Evolutionary conservation across 2,113 vertebrate species (phyloP).

Genomic region (Tragelaphus scriptus): DNA sequence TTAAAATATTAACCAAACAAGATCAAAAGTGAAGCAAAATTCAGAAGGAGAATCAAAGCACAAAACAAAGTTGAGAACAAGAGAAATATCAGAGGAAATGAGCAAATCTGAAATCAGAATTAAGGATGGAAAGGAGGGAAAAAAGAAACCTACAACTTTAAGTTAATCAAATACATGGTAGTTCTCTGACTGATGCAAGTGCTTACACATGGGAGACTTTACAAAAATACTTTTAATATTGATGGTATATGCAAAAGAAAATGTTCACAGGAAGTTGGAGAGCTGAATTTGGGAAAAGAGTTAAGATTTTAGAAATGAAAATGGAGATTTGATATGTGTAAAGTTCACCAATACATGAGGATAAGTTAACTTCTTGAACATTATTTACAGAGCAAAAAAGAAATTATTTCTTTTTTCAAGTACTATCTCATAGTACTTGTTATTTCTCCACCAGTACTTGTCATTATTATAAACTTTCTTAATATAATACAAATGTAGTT

Average conservation of each 20-base stretch:
- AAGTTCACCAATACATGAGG: neutral
- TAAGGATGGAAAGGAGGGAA: neutral
- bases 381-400: neutral
- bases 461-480: neutral
- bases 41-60: neutral
- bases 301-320: neutral
- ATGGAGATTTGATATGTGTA: neutral
- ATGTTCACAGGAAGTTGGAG: neutral
- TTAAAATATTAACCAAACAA: neutral
- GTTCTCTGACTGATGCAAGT: neutral
- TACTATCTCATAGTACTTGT: neutral
- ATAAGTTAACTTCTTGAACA: neutral
- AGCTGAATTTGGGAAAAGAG: neutral
- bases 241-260: neutral
- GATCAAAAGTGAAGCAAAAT: neutral
- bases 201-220: neutral
- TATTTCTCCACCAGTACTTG: neutral
- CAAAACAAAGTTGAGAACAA: neutral
- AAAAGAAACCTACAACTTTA: neutral
- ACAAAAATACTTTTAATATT: neutral
- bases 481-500: neutral
- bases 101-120: neutral
- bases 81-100: neutral
- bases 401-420: neutral
- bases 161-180: neutral